These are phyloP conservation scores for Chaetops frenatus DNA, from an alignment of 2,113 vertebrate species.

Conservation along the genomic window DNA sequence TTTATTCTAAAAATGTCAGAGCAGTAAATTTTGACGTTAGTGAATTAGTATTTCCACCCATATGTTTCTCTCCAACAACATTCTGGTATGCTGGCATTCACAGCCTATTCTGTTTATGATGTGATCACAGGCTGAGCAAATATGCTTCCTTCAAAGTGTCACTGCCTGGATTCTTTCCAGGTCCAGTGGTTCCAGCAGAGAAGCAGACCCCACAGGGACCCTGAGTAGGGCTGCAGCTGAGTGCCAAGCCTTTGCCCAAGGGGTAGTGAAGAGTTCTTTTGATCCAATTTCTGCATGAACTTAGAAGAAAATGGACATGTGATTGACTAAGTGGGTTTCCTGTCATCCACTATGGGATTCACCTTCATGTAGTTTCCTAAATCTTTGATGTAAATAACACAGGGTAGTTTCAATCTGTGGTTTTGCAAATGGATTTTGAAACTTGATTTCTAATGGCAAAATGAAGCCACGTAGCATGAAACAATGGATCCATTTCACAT, in stretches of 20 bases:
- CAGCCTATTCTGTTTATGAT: constrained; percentile 9
- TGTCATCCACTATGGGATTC: not conserved
- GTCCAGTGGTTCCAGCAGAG: not conserved
- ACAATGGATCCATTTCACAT: not conserved
- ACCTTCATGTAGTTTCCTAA: not conserved
- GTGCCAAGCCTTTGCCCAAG: not conserved
- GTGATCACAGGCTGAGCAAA: not conserved
- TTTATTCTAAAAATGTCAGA: not conserved
- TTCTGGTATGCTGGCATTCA: constrained; percentile 24
- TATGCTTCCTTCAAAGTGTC: constrained; percentile 8
- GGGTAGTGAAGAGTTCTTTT: not conserved
- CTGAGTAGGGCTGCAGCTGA: not conserved
- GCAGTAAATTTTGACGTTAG: not conserved
- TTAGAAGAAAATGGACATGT: not conserved
- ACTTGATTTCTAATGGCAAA: not conserved
- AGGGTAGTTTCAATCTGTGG: not conserved
- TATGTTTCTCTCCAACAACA: constrained; percentile 40
- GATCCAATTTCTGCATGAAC: not conserved
- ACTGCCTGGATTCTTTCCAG: not conserved
- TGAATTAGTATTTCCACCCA: constrained; percentile 22
- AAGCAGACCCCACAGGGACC: not conserved
- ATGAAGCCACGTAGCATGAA: not conserved
- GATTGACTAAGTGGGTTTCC: not conserved
- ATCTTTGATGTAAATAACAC: not conserved
- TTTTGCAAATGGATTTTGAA: not conserved